Evolutionary conservation across 2,113 vertebrate species (phyloP).

Genomic region (Hemichromis elongatus): DNA sequence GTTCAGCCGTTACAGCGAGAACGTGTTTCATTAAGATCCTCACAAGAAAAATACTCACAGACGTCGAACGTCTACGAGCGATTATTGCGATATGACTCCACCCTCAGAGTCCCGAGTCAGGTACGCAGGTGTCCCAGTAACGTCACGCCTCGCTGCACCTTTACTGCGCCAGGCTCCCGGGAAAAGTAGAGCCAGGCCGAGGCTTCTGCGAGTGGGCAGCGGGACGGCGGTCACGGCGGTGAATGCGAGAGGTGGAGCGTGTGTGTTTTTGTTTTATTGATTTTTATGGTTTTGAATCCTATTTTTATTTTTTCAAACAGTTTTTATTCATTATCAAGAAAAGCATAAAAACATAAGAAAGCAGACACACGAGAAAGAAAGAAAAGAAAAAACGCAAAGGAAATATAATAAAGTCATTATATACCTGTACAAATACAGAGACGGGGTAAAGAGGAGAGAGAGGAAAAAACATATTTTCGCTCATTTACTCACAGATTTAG

Average conservation of each 20-base stretch:
- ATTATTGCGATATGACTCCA: background rate
- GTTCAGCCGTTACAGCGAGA: background rate
- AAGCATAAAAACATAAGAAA: too few relatives aligned
- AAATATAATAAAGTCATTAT: too few relatives aligned
- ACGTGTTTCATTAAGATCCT: background rate
- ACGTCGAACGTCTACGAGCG: background rate
- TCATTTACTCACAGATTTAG: too few relatives aligned
- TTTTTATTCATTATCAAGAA: too few relatives aligned
- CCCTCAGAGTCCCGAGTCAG: background rate
- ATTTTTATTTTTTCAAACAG: too few relatives aligned
- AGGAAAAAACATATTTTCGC: too few relatives aligned
- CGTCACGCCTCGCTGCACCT: background rate
- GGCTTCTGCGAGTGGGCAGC: background rate
- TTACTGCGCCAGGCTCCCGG: background rate
- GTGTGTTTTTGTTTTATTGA: background rate
- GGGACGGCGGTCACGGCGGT: background rate
- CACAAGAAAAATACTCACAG: rapidly evolving
- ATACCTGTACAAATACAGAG: too few relatives aligned
- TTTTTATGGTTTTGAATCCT: background rate
- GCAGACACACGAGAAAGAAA: too few relatives aligned
- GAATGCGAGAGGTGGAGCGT: too few relatives aligned
- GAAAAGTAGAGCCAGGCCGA: background rate
- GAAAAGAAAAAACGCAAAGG: too few relatives aligned
- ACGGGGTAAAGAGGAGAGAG: too few relatives aligned
- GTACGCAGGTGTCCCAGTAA: background rate